These are phyloP conservation scores for Diploscapter pachys DNA, from an alignment of 1,140 invertebrate genomes.

Conservation along the genomic window DNA sequence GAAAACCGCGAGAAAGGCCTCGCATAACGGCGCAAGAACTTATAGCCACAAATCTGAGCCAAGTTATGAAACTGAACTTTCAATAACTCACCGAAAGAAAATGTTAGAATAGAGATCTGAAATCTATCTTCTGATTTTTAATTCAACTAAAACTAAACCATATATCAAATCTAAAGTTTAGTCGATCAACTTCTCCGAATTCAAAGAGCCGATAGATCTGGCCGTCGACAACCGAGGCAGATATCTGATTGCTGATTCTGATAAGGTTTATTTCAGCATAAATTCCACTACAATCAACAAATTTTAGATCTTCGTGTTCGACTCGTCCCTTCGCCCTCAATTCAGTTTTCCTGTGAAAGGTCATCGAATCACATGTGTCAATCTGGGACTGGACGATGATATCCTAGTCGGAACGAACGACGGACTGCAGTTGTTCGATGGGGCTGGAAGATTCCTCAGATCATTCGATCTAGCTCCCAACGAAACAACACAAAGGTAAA, in stretches of 20 bases:
- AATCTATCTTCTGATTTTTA: too few relatives aligned
- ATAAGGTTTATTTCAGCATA: not conserved
- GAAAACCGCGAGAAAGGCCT: too few relatives aligned
- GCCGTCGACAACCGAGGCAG: conserved; percentile 27
- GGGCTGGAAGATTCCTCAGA: conserved; percentile 20
- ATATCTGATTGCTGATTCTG: conserved; percentile 30
- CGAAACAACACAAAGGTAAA: conserved; percentile 1
- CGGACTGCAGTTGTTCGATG: conserved; percentile 26
- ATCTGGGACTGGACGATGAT: conserved; percentile 30
- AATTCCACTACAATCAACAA: not conserved
- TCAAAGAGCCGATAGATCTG: conserved; percentile 24
- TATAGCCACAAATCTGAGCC: too few relatives aligned
- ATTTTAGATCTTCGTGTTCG: conserved; percentile 31
- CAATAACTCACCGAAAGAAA: too few relatives aligned
- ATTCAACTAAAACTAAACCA: too few relatives aligned
- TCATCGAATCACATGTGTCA: conserved; percentile 26
- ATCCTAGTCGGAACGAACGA: conserved; percentile 27
- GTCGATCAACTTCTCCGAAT: conserved; percentile 27
- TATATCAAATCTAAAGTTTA: not conserved
- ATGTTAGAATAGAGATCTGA: too few relatives aligned
- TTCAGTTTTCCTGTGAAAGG: conserved; percentile 27
- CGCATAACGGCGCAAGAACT: too few relatives aligned
- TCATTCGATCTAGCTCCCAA: conserved; percentile 16
- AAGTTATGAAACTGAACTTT: too few relatives aligned
- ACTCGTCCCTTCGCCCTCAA: conserved; percentile 21